Evolutionary conservation across 2,113 vertebrate species (phyloP), one percentile per base, ranked within the genome.

Genomic region (Mormyrus iriodes): DNA sequence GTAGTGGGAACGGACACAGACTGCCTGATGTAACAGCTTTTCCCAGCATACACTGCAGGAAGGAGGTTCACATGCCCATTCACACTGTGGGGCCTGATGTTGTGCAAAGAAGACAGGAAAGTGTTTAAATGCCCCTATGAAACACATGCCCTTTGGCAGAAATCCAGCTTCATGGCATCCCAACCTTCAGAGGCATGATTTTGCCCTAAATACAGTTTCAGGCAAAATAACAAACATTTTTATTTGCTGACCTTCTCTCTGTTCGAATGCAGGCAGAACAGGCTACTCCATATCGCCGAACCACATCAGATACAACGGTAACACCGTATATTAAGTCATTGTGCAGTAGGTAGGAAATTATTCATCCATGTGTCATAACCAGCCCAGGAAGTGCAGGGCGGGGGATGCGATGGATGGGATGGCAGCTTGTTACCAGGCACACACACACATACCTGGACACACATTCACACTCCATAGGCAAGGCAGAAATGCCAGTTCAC

Each of bases 11-110:
- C 44, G 19, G 44, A 84, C 82, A 42, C 82, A 46, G 24, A 42
- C 24, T 84, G 82, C 44, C 82, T 84, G 82, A 84, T 48, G 73
- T 79, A 84, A 84, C 82, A 84, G 82, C 82, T 24, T 84, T 48
- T 84, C 42, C 82, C 82, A 84, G 44, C 42, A 84, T 48, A 48
- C 39, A 84, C 82, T 84, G 39, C 82, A 84, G 82, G 44, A 84
- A 84, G 46, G 35, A 46, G 82, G 24, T 7, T 46, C 42, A 84
- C 82, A 84, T 46, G 82, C 42, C 39, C 82, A 42, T 84, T 44
- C 44, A 84, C 42, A 84, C 82, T 84, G 82, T 46, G 82, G 82
- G 42, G 44, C 82, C 82, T 46, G 82, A 48, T 84, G 44, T 46
- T 84, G 21, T 84, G 82, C 44, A n/a, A 44, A 84, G 82, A 84